Evolutionary conservation across 2,888 invertebrate genomes (phyloP).

Genomic region (Linyphia triangularis): DNA sequence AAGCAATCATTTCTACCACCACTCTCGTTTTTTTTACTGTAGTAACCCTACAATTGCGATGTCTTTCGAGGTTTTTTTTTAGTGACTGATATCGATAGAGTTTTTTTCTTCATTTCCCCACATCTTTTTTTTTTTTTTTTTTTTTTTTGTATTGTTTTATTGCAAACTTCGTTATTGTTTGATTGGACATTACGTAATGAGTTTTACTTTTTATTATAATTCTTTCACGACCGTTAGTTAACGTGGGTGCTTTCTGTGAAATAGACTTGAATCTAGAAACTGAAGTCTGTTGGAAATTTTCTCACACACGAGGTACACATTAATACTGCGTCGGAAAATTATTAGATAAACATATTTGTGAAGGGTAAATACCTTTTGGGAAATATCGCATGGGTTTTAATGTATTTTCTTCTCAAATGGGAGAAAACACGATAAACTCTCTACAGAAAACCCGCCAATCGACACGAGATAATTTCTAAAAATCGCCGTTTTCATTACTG

Average conservation of each 20-base stretch:
- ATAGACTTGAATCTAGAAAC: too few species aligned
- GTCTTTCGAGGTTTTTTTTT: conserved; percentile 22
- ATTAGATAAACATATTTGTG: too few species aligned
- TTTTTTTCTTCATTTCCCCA: conserved; percentile 10
- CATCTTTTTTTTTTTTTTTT: conserved; percentile 21
- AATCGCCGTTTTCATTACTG: not conserved
- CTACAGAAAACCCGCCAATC: too few species aligned
- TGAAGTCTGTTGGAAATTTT: too few species aligned
- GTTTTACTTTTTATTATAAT: conserved; percentile 36
- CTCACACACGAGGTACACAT: too few species aligned
- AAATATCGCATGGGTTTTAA: too few species aligned
- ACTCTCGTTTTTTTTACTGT: not conserved
- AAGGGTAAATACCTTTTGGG: too few species aligned
- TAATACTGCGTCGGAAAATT: too few species aligned
- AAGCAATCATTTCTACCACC: conserved; percentile 53
- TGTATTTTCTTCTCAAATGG: too few species aligned
- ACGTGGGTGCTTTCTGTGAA: too few species aligned
- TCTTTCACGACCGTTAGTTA: not conserved
- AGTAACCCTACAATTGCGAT: not conserved
- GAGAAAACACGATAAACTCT: too few species aligned
- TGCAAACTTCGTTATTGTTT: not conserved
- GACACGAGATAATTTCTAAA: too few species aligned
- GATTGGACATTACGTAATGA: conserved; percentile 71
- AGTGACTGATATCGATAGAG: not conserved
- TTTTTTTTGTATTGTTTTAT: conserved; percentile 19